Evolutionary conservation across 2,797 vertebrate genomes (phyloP).

Genomic region (Gymnopithys bicolor): DNA sequence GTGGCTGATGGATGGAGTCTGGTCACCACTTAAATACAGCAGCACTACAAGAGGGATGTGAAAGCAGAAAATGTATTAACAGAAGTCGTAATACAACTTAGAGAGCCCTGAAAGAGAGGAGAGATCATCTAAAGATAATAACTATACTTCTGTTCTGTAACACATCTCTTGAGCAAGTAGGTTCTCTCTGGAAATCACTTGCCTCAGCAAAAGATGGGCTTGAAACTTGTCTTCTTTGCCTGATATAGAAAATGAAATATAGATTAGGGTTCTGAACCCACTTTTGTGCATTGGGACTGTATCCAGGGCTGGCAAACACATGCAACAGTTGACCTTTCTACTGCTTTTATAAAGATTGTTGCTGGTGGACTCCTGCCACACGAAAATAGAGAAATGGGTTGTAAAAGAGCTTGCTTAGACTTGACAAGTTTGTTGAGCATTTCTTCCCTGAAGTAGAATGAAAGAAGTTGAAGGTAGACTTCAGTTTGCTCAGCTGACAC

Average conservation of each 20-base stretch:
- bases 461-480: conserved; percentile 53
- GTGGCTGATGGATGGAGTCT: background rate
- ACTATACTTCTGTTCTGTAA: background rate
- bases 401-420: conserved; percentile 63
- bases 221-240: background rate
- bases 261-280: conserved; percentile 33
- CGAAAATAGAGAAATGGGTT: conserved; percentile 65
- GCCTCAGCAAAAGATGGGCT: conserved; percentile 20
- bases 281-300: background rate
- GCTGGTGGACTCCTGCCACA: conserved; percentile 52
- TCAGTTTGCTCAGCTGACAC: conserved; percentile 57
- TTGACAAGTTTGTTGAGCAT: conserved; percentile 49
- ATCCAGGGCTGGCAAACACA: background rate
- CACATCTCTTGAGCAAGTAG: background rate
- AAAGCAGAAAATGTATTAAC: background rate
- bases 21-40: background rate
- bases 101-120: background rate
- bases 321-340: conserved; percentile 29
- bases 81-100: background rate
- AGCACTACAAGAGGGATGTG: background rate
- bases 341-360: conserved; percentile 15
- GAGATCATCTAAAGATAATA: background rate
- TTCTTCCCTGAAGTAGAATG: conserved; percentile 54
- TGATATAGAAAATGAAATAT: conserved; percentile 12
- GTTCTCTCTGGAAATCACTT: background rate